Evolutionary conservation across 1,140 invertebrate species (phyloP).

Genomic region (Listronotus bonariensis): DNA sequence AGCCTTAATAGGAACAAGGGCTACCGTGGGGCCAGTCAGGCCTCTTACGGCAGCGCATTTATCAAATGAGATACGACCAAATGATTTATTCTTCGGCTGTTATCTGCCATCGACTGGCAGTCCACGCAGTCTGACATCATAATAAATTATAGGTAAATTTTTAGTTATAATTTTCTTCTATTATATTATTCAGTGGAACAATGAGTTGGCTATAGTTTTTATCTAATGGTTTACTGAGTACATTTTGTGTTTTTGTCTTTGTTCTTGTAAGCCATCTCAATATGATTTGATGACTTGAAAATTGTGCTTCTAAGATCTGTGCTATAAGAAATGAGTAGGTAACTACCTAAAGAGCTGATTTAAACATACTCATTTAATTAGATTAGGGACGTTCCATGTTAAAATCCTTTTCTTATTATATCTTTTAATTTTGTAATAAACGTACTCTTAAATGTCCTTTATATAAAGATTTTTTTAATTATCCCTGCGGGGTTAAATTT

Average conservation of each 20-base stretch:
- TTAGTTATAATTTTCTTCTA: slow-evolving; percentile 35
- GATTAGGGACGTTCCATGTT: too few relatives aligned
- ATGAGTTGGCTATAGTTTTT: slow-evolving; percentile 20
- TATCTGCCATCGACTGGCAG: slow-evolving; percentile 39
- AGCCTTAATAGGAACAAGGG: slow-evolving; percentile 37
- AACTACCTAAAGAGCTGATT: too few relatives aligned
- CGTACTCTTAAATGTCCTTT: too few relatives aligned
- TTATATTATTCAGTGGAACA: slow-evolving; percentile 30
- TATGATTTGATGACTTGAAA: slow-evolving; percentile 16
- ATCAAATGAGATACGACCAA: slow-evolving; percentile 36
- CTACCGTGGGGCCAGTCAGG: slow-evolving; percentile 28
- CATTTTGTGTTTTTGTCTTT: slow-evolving; percentile 18
- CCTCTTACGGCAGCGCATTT: slow-evolving; percentile 32
- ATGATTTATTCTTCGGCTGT: slow-evolving; percentile 38
- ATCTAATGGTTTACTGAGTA: slow-evolving; percentile 9
- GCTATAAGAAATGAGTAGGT: too few relatives aligned
- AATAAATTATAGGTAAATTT: slow-evolving; percentile 32
- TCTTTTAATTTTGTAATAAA: too few relatives aligned
- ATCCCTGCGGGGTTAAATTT: too few relatives aligned
- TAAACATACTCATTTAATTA: too few relatives aligned
- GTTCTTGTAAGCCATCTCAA: not conserved
- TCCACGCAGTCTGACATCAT: slow-evolving; percentile 36
- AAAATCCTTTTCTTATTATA: too few relatives aligned
- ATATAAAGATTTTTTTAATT: too few relatives aligned
- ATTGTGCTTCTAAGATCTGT: not conserved